A percentile compares a stretch with the other conserved stretches of the same genome.
Evolutionary conservation across 2,888 invertebrate species (phyloP).

Genomic region (Drosophila nr. medialis): DNA sequence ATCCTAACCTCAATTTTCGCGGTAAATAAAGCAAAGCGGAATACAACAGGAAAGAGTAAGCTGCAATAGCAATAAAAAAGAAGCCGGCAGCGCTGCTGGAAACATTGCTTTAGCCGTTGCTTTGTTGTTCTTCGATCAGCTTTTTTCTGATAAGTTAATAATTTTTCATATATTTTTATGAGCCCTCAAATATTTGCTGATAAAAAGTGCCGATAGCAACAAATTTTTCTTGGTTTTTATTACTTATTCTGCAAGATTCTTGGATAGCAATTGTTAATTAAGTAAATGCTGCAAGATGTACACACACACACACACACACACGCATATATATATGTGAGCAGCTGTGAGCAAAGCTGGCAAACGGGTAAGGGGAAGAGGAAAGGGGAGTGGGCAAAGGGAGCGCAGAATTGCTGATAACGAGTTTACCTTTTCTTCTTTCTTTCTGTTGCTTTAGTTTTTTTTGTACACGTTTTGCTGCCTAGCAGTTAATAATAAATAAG

Average conservation of each 20-base stretch:
- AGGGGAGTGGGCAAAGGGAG: neutral
- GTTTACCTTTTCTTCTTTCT: slow-evolving; percentile 29
- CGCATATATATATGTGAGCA: slow-evolving; percentile 4
- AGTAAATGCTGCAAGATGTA: slow-evolving; percentile 26
- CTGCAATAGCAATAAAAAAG: slow-evolving; percentile 23
- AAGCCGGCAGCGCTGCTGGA: slow-evolving; percentile 52
- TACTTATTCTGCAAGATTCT: slow-evolving; percentile 3
- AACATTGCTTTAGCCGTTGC: slow-evolving; percentile 22
- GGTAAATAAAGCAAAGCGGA: slow-evolving; percentile 61
- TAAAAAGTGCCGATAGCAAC: slow-evolving; percentile 60
- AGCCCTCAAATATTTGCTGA: slow-evolving; percentile 51
- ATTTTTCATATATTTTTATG: slow-evolving; percentile 42
- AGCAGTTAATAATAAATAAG: slow-evolving; percentile 15
- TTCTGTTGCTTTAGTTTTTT: slow-evolving; percentile 5
- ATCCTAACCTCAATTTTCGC: slow-evolving; percentile 71
- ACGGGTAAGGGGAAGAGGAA: neutral
- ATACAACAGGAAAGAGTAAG: slow-evolving; percentile 39
- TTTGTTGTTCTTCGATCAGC: slow-evolving; percentile 22
- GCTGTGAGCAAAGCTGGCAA: slow-evolving; percentile 28
- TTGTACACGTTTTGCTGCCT: slow-evolving; percentile 8
- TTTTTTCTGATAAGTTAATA: slow-evolving; percentile 40
- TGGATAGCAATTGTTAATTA: slow-evolving; percentile 17
- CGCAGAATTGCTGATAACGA: slow-evolving; percentile 37
- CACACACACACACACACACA: neutral
- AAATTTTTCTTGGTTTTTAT: slow-evolving; percentile 11